Conservation (phyloP, 37 sponge, comb jelly and placozoan genomes). For the Ephydatia muelleri region DNA sequence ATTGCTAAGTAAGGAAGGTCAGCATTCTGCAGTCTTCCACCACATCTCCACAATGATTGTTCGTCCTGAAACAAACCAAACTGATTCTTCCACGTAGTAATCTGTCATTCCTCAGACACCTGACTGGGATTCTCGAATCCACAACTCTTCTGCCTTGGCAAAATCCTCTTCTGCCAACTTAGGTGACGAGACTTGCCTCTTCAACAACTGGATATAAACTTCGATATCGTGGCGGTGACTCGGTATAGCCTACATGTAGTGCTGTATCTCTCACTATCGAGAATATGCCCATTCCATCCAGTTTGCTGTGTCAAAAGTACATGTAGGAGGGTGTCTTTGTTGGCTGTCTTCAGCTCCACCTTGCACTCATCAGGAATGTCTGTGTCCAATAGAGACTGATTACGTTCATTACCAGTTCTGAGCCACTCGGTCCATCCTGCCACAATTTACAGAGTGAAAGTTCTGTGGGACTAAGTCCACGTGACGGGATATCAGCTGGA, state of each 20-base stretch:
- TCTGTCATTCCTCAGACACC: too few relatives aligned
- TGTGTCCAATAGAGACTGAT: not conserved
- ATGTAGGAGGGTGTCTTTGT: not conserved
- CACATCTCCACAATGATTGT: too few relatives aligned
- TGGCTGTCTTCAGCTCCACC: conserved; percentile 12
- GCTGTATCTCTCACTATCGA: conserved; percentile 27
- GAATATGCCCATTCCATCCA: not conserved
- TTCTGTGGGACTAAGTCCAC: not conserved
- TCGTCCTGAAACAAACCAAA: too few relatives aligned
- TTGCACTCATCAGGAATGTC: conserved; percentile 18
- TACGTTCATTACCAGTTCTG: not conserved
- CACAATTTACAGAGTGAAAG: conserved; percentile 8
- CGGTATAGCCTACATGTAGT: conserved; percentile 17
- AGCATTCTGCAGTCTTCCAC: too few relatives aligned
- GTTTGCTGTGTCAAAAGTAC: not conserved
- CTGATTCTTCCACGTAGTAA: too few relatives aligned
- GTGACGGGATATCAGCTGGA: conserved; percentile 39
- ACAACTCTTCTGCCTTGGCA: too few relatives aligned
- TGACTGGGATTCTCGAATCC: too few relatives aligned
- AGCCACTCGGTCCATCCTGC: conserved; percentile 18
- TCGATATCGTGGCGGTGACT: conserved; percentile 16
- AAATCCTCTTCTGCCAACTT: too few relatives aligned
- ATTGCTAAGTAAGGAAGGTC: too few relatives aligned
- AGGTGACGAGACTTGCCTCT: too few relatives aligned
- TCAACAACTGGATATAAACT: too few relatives aligned